Conservation (phyloP, 2,797 vertebrate species). For the Avahi laniger region DNA sequence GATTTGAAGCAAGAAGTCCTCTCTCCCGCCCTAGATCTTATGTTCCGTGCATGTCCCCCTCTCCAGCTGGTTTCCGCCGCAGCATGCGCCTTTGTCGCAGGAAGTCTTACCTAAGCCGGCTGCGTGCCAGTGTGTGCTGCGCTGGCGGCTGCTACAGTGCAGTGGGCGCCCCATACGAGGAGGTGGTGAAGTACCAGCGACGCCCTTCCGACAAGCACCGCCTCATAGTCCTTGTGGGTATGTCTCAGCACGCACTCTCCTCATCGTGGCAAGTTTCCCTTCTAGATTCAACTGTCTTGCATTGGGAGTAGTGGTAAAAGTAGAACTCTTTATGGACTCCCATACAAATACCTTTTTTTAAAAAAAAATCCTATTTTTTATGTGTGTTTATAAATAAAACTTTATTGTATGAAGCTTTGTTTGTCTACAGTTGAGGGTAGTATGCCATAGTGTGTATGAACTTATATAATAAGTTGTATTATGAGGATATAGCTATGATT, state of each 20-base stretch:
- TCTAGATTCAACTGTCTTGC: background rate
- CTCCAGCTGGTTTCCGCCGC: constrained; percentile 92
- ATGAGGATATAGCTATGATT: background rate
- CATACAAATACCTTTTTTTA: background rate
- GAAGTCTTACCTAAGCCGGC: constrained; percentile 82
- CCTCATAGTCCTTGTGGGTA: constrained; percentile 92
- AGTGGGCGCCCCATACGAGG: constrained; percentile 90
- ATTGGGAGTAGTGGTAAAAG: background rate
- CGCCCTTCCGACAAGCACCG: constrained; percentile 87
- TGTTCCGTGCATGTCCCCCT: background rate
- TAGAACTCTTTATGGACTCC: background rate
- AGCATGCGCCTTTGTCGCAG: constrained; percentile 94
- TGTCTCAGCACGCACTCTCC: constrained; percentile 42
- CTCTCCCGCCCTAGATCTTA: background rate
- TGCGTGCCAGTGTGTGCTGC: constrained; percentile 80
- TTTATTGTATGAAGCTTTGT: background rate
- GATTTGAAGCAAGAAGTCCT: background rate
- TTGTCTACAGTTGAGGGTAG: background rate
- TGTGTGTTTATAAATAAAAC: background rate
- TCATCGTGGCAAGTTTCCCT: background rate
- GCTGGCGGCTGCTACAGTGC: constrained; percentile 83
- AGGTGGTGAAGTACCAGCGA: constrained; percentile 94
- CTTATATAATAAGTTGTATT: background rate
- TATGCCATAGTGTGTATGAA: background rate
- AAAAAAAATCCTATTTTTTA: background rate